Conservation (phyloP, 2,797 vertebrate genomes). For the Eulemur coronatus region DNA sequence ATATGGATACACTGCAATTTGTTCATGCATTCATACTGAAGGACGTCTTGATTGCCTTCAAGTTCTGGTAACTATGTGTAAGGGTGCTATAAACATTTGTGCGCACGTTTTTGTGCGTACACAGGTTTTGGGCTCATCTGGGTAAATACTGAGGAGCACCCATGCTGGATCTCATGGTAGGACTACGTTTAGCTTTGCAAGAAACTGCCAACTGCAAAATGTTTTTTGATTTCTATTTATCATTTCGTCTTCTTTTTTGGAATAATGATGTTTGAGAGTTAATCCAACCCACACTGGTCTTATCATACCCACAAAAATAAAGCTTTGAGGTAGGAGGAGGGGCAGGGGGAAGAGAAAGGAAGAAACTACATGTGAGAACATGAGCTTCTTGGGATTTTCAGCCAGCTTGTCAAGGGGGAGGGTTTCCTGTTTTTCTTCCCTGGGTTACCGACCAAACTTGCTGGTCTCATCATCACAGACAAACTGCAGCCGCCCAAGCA, state of each 20-base stretch:
- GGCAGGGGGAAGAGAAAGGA: neutral
- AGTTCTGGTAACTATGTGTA: neutral
- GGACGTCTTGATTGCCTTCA: neutral
- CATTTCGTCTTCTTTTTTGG: neutral
- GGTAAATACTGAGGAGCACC: neutral
- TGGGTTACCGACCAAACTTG: neutral
- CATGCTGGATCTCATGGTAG: neutral
- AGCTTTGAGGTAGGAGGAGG: neutral
- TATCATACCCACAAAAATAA: neutral
- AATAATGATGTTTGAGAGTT: neutral
- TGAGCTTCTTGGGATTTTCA: neutral
- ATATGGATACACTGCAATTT: no score
- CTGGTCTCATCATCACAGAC: slow-evolving; percentile 12
- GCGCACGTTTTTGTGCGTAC: neutral
- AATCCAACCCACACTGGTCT: neutral
- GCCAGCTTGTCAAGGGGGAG: neutral
- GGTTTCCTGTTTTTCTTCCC: slow-evolving; percentile 7
- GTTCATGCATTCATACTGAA: neutral
- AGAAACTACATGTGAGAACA: neutral
- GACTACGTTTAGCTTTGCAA: neutral
- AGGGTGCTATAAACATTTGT: neutral
- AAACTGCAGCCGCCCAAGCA: neutral
- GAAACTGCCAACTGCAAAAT: neutral
- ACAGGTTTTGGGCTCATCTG: neutral
- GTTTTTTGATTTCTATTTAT: neutral